Percentiles rank a stretch among this genome's conserved stretches.
phyloP scores from a whole-genome alignment of 2,113 vertebrate genomes.

The Notiomystis cincta region DNA sequence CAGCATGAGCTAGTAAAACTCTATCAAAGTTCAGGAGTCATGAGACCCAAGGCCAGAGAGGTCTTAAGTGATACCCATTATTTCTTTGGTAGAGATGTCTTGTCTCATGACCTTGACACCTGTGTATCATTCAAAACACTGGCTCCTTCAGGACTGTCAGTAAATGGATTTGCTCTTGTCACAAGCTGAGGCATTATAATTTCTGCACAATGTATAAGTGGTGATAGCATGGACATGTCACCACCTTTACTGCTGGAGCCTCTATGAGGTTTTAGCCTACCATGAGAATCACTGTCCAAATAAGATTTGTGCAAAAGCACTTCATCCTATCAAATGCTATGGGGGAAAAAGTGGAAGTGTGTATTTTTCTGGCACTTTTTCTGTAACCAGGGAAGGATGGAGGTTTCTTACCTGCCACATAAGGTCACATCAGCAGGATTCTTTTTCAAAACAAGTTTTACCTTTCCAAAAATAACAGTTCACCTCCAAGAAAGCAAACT shows the following conservation, averaged over 20 bases:
- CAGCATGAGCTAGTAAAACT: background rate
- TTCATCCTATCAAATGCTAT: background rate
- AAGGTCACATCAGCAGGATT: background rate
- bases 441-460: background rate
- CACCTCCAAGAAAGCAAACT: background rate
- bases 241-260: background rate
- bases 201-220: background rate
- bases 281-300: background rate
- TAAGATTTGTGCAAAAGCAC: background rate
- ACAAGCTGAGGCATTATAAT: background rate
- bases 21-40: background rate
- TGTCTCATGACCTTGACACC: background rate
- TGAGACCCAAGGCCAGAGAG: background rate
- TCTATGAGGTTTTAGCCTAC: background rate
- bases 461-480: background rate
- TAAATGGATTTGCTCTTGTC: background rate
- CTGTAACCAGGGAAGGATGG: accelerated
- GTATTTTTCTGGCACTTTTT: background rate
- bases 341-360: background rate
- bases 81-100: background rate
- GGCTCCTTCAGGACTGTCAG: background rate
- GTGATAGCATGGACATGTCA: background rate
- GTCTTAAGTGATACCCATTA: background rate
- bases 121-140: background rate
- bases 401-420: background rate